Evolutionary conservation across 2,797 vertebrate species (phyloP), one percentile per base, ranked within the genome.

Genomic region (Hirundo rustica): DNA sequence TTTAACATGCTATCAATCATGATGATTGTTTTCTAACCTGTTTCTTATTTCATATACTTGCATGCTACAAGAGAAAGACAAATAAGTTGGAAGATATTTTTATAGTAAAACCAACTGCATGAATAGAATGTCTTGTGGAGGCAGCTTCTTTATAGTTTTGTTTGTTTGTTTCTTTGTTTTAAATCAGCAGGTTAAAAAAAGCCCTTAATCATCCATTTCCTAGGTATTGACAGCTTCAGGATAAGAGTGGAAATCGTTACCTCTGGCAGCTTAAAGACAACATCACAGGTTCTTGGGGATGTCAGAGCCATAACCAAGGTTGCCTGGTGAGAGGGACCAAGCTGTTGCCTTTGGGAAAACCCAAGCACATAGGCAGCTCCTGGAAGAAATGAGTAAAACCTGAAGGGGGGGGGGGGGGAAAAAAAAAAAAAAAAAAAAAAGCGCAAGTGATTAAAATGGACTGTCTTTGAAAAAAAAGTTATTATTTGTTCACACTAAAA

Each of bases 311-410:
- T 72, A 80, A 97, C 90, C 60, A 97, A 61, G 48, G 94, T 97
- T 51, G 98, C 95, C 90, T 98, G 93, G 26, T 95, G 98, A 20
- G 78, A 66, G 27, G 75, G 97, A 92, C 98, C 96, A 30, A 57
- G 96, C 65, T 89, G 85, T 48, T 68, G 85, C 72, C 62, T 96
- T 96, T 98, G 84, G 47, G 91, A 51, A 66, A 98, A 88, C 66
- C 98, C 98, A 23, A 86, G 75, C 77, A 96, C 1, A 17, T 97
- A 93, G 26, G 89, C 93, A 61, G 91, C 50, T 76, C 54, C 81
- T 70, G 93, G 88, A 42, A 98, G 61, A 89, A 96, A 96, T 18
- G 97, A 85, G 60, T 96, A 97, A 21, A 98, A 5, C 94, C 98
- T 99, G 74, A 42, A 38, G 38, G 36, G 36, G 10, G n/a, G n/a